Percentiles rank a stretch among this genome's conserved stretches.
Conservation (phyloP, 2,888 invertebrate species). For the Conus canariensis region DNA sequence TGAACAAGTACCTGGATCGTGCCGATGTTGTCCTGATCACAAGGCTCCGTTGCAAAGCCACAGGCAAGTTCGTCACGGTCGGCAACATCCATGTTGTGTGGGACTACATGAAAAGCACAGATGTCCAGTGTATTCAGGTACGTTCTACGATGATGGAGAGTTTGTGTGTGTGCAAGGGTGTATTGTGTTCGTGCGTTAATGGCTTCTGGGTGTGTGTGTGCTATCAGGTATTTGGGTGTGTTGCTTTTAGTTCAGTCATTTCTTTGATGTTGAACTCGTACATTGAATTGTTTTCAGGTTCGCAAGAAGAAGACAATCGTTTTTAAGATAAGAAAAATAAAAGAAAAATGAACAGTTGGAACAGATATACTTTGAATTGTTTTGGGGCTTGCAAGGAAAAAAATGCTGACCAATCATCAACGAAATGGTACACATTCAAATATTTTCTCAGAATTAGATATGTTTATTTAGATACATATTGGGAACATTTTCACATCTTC, state of each 20-base stretch:
- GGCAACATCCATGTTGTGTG: constrained; percentile 76
- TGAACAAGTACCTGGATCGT: constrained; percentile 66
- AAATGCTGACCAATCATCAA: too few species aligned
- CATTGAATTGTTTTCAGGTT: too few species aligned
- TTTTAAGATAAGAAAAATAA: too few species aligned
- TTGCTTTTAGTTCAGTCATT: neutral
- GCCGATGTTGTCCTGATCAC: constrained; percentile 73
- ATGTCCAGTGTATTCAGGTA: constrained; percentile 77
- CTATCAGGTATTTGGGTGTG: neutral
- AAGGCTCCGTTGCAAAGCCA: constrained; percentile 65
- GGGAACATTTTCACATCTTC: too few species aligned
- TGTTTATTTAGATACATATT: too few species aligned
- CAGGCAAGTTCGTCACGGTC: constrained; percentile 67
- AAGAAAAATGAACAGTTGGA: too few species aligned
- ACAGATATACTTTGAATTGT: too few species aligned
- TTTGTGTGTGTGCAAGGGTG: neutral
- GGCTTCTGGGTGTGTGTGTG: neutral
- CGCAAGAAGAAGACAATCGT: too few species aligned
- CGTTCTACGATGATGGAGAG: neutral
- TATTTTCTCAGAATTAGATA: too few species aligned
- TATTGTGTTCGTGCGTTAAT: neutral
- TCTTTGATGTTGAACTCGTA: too few species aligned
- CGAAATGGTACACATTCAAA: too few species aligned
- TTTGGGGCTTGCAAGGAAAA: too few species aligned
- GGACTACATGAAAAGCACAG: constrained; percentile 68